phyloP scores from a whole-genome alignment of 2,113 vertebrate species.

The Oncorhynchus gorbuscha region DNA sequence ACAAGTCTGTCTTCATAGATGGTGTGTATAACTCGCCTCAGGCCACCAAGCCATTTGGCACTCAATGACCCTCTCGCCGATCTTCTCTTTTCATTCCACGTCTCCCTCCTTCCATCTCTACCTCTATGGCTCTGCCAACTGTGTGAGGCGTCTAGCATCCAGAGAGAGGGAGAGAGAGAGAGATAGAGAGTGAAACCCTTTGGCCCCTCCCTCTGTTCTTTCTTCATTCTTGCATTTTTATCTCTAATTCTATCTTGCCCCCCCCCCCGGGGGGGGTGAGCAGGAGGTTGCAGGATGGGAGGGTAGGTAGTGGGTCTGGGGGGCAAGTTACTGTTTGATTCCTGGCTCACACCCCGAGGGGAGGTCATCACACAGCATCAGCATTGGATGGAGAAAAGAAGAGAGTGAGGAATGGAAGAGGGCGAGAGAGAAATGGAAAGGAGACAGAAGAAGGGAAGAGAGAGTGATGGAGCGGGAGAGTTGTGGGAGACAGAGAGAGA shows the following conservation, averaged over 20 bases:
- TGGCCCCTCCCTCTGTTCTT: not conserved
- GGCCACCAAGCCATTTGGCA: conserved; percentile 45
- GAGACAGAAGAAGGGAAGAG: no score
- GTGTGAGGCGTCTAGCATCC: conserved; percentile 7
- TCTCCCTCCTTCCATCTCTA: not conserved
- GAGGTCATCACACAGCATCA: not conserved
- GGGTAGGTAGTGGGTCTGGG: not conserved
- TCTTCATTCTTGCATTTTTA: conserved; percentile 17
- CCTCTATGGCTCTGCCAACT: conserved; percentile 31
- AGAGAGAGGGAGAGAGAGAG: conserved; percentile 8
- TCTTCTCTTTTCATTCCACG: conserved; percentile 33
- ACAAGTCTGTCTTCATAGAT: conserved; percentile 35
- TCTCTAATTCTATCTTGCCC: conserved; percentile 6
- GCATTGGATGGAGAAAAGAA: no score
- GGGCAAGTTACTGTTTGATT: conserved; percentile 21
- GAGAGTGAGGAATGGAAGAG: not conserved
- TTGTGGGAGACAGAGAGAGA: no score
- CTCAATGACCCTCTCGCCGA: conserved; percentile 29
- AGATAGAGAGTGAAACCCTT: not conserved
- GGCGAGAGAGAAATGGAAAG: no score
- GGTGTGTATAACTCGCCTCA: conserved; percentile 31
- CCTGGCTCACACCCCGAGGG: not conserved
- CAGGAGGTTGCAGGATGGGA: no score
- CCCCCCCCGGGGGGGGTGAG: not conserved
- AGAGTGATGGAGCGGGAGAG: no score